Conservation (phyloP, 2,888 invertebrate species). For the Synanthedon myopaeformis region DNA sequence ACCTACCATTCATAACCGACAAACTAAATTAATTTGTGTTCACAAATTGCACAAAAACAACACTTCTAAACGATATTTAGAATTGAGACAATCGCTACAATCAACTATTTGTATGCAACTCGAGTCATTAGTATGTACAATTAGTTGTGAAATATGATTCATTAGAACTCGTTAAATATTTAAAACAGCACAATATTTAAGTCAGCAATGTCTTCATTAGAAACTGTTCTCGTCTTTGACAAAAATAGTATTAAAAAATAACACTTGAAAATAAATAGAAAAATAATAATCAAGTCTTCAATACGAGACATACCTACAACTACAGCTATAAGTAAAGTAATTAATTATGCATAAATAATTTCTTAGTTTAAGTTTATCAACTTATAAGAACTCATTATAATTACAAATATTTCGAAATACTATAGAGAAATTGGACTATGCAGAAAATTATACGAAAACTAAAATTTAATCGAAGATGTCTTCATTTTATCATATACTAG, state of each 20-base stretch:
- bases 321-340: too few relatives aligned
- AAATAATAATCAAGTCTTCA: too few relatives aligned
- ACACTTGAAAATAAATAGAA: too few relatives aligned
- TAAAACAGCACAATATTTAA: constrained; percentile 35
- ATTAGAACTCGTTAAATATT: constrained; percentile 64
- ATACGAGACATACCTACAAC: too few relatives aligned
- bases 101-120: constrained; percentile 59
- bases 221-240: neutral
- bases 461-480: too few relatives aligned
- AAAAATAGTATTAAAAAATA: neutral
- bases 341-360: too few relatives aligned
- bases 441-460: too few relatives aligned
- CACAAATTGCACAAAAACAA: constrained; percentile 7
- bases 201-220: neutral
- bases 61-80: constrained; percentile 21
- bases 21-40: neutral
- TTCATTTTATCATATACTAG: too few relatives aligned
- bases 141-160: constrained; percentile 52
- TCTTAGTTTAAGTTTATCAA: too few relatives aligned
- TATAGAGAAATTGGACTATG: too few relatives aligned
- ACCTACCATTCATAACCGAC: neutral
- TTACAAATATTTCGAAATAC: too few relatives aligned
- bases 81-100: constrained; percentile 42
- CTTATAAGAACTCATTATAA: too few relatives aligned
- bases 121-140: constrained; percentile 38